Conservation (phyloP, 2,888 invertebrate species). For the Amphipyra berbera region DNA sequence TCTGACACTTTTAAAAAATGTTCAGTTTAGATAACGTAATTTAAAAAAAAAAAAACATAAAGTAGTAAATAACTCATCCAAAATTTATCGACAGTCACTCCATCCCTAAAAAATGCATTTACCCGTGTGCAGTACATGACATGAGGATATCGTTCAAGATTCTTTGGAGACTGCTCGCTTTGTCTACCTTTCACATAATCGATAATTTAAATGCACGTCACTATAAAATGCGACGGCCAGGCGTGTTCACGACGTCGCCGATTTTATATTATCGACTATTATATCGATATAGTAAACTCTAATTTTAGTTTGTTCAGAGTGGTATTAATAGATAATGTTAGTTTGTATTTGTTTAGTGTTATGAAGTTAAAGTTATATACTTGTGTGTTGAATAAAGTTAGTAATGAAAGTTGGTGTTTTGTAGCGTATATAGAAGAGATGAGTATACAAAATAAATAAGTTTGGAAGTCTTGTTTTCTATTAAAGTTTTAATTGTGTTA, state of each 20-base stretch:
- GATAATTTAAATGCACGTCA: slow-evolving; percentile 75
- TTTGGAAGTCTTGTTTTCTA: slow-evolving; percentile 19
- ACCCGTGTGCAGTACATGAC: slow-evolving; percentile 64
- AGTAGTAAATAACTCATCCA: no score
- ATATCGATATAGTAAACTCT: slow-evolving; percentile 49
- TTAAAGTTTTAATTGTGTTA: slow-evolving; percentile 11
- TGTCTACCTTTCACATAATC: slow-evolving; percentile 71
- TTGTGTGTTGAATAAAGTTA: slow-evolving; percentile 10
- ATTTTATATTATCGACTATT: slow-evolving; percentile 53
- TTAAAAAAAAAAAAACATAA: no score
- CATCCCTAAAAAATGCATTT: slow-evolving; percentile 63
- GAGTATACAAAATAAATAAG: slow-evolving; percentile 13
- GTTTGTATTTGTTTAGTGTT: slow-evolving; percentile 17
- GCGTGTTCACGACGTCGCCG: slow-evolving; percentile 55
- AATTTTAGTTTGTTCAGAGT: slow-evolving; percentile 45
- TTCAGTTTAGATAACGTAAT: no score
- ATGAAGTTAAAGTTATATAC: not conserved
- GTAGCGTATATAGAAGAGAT: not conserved
- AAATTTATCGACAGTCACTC: slow-evolving; percentile 34
- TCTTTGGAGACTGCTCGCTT: slow-evolving; percentile 66
- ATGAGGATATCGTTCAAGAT: slow-evolving; percentile 65
- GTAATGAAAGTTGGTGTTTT: slow-evolving; percentile 3
- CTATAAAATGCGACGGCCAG: slow-evolving; percentile 57
- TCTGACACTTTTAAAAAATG: no score
- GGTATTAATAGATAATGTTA: slow-evolving; percentile 44